A percentile compares a stretch with the other conserved stretches of the same genome.
phyloP scores from a whole-genome alignment of 2,888 invertebrate genomes.

The Salticus scenicus region DNA sequence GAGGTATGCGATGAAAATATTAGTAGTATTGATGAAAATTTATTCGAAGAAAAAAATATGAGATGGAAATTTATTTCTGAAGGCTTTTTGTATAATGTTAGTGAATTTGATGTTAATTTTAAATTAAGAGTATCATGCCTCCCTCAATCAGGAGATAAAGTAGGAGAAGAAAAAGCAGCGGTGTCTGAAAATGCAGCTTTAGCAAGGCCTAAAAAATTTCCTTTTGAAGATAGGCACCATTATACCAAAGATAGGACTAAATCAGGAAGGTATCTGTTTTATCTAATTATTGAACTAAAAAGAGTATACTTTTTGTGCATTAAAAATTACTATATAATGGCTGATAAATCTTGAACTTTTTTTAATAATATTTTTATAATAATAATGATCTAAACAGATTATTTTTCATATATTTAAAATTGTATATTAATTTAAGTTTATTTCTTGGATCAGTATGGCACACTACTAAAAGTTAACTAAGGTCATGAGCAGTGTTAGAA shows the following conservation, averaged over 20 bases:
- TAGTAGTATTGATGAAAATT: not conserved
- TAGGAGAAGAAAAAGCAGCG: conserved; percentile 82
- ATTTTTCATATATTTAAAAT: too few species aligned
- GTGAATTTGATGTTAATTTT: conserved; percentile 81
- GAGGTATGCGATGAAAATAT: conserved; percentile 43
- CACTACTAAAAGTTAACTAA: too few species aligned
- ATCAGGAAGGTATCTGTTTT: conserved; percentile 79
- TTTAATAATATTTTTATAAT: too few species aligned
- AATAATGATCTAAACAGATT: too few species aligned
- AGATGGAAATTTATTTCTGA: conserved; percentile 81
- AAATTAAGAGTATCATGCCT: conserved; percentile 81
- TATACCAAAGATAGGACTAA: conserved; percentile 81
- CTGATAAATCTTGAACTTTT: too few species aligned
- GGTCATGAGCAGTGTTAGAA: too few species aligned
- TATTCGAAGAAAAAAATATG: conserved; percentile 56
- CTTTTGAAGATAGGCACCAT: conserved; percentile 86
- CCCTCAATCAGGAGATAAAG: conserved; percentile 73
- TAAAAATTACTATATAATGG: too few species aligned
- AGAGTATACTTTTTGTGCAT: too few species aligned
- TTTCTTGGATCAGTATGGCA: too few species aligned
- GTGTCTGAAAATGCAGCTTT: conserved; percentile 78
- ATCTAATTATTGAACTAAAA: too few species aligned
- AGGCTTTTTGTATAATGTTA: conserved; percentile 81
- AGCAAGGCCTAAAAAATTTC: conserved; percentile 84
- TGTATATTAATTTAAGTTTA: too few species aligned